A percentile compares a stretch with the other conserved stretches of the same genome.
Evolutionary conservation across 2,888 invertebrate genomes (phyloP).

Genomic region (Adela reaumurella): DNA sequence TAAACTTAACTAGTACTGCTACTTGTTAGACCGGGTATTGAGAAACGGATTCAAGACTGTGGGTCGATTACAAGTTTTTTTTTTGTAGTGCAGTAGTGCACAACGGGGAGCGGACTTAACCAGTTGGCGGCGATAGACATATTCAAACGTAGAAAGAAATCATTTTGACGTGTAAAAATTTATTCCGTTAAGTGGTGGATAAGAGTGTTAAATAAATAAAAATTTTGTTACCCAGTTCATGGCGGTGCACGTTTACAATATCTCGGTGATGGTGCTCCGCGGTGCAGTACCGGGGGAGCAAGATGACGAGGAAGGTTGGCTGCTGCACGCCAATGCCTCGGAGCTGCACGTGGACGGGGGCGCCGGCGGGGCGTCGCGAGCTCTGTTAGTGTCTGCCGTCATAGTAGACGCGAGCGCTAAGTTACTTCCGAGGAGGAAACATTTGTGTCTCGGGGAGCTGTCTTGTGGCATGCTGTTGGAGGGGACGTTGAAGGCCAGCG

Average conservation of each 20-base stretch:
- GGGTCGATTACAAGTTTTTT: no score
- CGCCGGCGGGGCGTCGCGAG: conserved; percentile 64
- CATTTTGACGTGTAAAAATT: no score
- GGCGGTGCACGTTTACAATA: conserved; percentile 77
- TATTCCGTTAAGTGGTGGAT: no score
- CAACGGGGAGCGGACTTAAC: no score
- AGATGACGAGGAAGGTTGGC: conserved; percentile 62
- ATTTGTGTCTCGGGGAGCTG: conserved; percentile 69
- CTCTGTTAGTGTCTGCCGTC: conserved; percentile 68
- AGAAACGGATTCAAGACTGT: no score
- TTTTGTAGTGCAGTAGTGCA: no score
- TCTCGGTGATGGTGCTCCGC: conserved; percentile 61
- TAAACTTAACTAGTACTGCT: no score
- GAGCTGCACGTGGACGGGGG: conserved; percentile 71
- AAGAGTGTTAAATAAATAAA: conserved; percentile 1
- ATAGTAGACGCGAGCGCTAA: conserved; percentile 63
- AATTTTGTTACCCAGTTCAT: conserved; percentile 62
- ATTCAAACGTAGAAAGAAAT: no score
- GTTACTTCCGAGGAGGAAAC: conserved; percentile 42
- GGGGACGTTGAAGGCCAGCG: conserved; percentile 75
- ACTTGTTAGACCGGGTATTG: no score
- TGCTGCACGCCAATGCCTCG: conserved; percentile 67
- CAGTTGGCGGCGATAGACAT: no score
- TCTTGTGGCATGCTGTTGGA: conserved; percentile 72
- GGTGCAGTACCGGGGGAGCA: conserved; percentile 28